A percentile compares a stretch with the other conserved stretches of the same genome.
Evolutionary conservation across 2,888 invertebrate genomes (phyloP).

Genomic region (Leucophora obtusa): DNA sequence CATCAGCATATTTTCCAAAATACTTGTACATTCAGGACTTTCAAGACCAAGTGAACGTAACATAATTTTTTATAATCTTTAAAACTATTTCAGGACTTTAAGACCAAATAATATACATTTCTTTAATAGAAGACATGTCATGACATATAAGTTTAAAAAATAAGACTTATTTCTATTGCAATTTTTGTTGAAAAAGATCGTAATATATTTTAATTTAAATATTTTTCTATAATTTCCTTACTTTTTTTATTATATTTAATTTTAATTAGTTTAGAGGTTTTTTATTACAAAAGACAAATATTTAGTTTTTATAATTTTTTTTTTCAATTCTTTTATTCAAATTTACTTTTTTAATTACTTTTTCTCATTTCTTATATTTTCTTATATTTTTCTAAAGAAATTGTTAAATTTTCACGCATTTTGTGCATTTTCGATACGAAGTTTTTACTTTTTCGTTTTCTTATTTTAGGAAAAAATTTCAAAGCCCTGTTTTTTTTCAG

Average conservation of each 20-base stretch:
- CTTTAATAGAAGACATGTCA: background rate
- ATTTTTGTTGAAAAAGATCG: slow-evolving; percentile 4
- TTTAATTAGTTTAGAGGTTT: slow-evolving; percentile 20
- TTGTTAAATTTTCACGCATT: slow-evolving; percentile 65
- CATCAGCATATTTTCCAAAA: background rate
- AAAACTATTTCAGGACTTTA: slow-evolving; percentile 2
- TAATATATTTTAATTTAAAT: background rate
- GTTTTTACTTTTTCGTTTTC: slow-evolving; percentile 39
- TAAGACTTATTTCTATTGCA: slow-evolving; percentile 7
- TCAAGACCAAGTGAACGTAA: background rate
- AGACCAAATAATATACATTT: background rate
- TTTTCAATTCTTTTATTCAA: background rate
- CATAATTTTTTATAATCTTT: background rate
- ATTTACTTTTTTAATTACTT: background rate
- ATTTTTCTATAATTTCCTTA: background rate
- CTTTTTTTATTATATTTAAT: slow-evolving; percentile 10
- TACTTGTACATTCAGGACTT: background rate
- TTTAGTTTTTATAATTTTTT: background rate
- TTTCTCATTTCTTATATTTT: slow-evolving; percentile 4
- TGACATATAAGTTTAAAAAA: background rate
- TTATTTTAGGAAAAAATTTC: slow-evolving; percentile 47
- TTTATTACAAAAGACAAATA: background rate
- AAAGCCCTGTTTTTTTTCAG: slow-evolving; percentile 50
- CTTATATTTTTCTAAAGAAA: slow-evolving; percentile 33
- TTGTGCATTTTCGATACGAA: slow-evolving; percentile 64